Evolutionary conservation across 2,113 vertebrate genomes (phyloP).

Genomic region (Myotis lucifugus): DNA sequence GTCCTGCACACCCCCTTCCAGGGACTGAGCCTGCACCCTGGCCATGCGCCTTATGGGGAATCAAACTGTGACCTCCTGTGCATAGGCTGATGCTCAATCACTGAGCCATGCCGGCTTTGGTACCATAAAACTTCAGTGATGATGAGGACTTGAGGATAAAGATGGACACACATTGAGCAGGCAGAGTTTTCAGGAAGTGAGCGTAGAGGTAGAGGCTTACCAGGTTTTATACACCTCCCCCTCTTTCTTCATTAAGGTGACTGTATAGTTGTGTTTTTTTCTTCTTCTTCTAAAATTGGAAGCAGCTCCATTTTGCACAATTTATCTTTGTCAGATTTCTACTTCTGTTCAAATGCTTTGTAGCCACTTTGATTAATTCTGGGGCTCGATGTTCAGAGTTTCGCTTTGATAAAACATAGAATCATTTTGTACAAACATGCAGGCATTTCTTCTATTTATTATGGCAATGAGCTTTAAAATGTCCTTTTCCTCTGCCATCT

Average conservation of each 20-base stretch:
- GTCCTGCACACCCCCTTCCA: too few species aligned
- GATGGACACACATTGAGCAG: not conserved
- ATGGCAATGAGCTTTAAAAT: slow-evolving; percentile 5
- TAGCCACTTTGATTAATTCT: slow-evolving; percentile 67
- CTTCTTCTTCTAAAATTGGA: slow-evolving; percentile 70
- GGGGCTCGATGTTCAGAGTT: slow-evolving; percentile 51
- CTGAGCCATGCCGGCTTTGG: not conserved
- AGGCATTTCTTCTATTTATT: slow-evolving; percentile 43
- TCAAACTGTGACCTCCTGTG: too few species aligned
- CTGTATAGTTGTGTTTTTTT: not conserved
- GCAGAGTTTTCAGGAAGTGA: not conserved
- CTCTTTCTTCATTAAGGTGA: slow-evolving; percentile 53
- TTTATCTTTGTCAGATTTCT: slow-evolving; percentile 50
- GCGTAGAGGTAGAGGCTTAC: not conserved
- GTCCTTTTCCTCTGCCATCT: slow-evolving; percentile 45
- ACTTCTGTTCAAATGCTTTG: slow-evolving; percentile 48
- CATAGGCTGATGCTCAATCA: too few species aligned
- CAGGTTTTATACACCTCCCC: not conserved
- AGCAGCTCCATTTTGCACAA: not conserved
- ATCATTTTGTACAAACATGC: not conserved
- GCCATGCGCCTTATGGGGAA: too few species aligned
- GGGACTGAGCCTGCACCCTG: too few species aligned
- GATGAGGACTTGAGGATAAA: not conserved
- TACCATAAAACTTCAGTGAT: not conserved
- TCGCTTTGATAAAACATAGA: slow-evolving; percentile 45